Percentiles rank a stretch among this genome's conserved stretches.
Evolutionary conservation across 35 echinoderm and acorn worm genomes (phyloP).

Genomic region (Lytechinus variegatus): DNA sequence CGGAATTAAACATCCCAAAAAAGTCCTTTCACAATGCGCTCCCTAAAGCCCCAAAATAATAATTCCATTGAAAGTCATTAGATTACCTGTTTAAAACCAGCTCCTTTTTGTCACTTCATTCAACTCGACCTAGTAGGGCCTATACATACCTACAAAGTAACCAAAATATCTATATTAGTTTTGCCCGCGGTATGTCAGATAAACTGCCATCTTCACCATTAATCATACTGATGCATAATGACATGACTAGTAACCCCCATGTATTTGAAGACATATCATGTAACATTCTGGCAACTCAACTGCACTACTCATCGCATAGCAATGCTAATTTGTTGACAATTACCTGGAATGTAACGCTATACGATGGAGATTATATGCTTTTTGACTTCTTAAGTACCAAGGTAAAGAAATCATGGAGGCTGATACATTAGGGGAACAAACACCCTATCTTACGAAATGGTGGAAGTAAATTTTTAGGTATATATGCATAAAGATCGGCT

Average conservation of each 20-base stretch:
- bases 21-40: too few relatives aligned
- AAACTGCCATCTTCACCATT: neutral
- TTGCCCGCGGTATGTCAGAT: neutral
- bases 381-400: neutral
- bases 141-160: neutral
- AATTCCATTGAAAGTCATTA: too few relatives aligned
- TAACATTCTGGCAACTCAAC: neutral
- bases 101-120: too few relatives aligned
- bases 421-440: neutral
- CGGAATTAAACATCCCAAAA: too few relatives aligned
- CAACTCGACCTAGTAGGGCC: too few relatives aligned
- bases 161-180: neutral
- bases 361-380: neutral
- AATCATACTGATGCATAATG: neutral
- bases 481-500: too few relatives aligned
- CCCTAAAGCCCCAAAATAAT: too few relatives aligned
- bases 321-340: neutral
- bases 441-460: too few relatives aligned
- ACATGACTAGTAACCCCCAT: neutral
- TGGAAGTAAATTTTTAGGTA: too few relatives aligned
- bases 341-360: conserved; percentile 3
- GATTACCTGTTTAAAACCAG: too few relatives aligned
- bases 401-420: neutral
- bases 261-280: neutral
- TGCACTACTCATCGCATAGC: neutral